Evolutionary conservation across 2,888 invertebrate genomes (phyloP).

Genomic region (Eilema sororculum): DNA sequence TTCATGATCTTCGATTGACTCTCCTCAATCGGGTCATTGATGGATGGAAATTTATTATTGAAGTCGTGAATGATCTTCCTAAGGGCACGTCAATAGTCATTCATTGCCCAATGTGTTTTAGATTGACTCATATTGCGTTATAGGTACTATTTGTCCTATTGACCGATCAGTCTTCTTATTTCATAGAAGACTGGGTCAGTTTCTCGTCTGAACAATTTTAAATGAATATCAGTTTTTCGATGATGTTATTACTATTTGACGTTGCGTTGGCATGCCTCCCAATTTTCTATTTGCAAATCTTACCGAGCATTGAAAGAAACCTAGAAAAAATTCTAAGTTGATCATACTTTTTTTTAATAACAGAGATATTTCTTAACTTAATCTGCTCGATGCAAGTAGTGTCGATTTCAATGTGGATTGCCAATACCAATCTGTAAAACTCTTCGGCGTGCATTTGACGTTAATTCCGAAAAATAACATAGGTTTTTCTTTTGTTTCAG

Average conservation of each 20-base stretch:
- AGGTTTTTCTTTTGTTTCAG: conserved; percentile 44
- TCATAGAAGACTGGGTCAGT: background rate
- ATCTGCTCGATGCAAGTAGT: too few species aligned
- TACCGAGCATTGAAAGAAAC: too few species aligned
- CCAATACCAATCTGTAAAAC: too few species aligned
- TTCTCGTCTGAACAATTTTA: background rate
- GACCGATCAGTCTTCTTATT: background rate
- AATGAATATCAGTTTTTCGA: background rate
- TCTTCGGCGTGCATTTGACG: too few species aligned
- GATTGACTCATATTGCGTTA: conserved; percentile 5
- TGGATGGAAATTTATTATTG: conserved; percentile 37
- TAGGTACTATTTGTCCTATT: background rate
- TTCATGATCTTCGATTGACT: conserved; percentile 54
- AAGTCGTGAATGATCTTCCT: conserved; percentile 39
- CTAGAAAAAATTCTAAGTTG: too few species aligned
- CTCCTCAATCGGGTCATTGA: conserved; percentile 49
- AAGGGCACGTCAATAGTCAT: conserved; percentile 27
- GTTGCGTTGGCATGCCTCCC: too few species aligned
- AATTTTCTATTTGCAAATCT: too few species aligned
- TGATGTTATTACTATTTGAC: background rate
- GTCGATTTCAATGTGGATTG: too few species aligned
- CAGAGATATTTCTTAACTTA: too few species aligned
- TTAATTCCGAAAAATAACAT: background rate
- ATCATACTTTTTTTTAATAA: too few species aligned
- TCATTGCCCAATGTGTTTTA: conserved; percentile 18